Base-by-base conservation (phyloP, 2,113 vertebrate genomes). In the Stigmatopora argus region DNA sequence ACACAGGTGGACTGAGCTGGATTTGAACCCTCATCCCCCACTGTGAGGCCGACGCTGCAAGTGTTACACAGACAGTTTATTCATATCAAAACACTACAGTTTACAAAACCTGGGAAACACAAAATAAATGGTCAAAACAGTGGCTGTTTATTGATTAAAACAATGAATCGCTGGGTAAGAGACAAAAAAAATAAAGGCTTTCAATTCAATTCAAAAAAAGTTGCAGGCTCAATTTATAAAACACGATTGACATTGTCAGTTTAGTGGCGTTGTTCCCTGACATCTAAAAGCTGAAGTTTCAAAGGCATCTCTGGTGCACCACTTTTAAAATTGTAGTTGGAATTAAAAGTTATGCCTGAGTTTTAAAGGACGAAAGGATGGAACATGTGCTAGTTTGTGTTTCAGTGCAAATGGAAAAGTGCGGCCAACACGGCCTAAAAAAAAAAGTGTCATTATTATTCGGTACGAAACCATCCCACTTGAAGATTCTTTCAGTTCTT, bases 331-430 rank as follows among this genome's bases (percentile, higher is more conserved):
- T n/a, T 48, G 12, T 51, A 15, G 8, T 31, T 17, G 31, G 10
- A n/a, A 8, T 41, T n/a, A 8, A 47, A 34, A 55, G 15, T 2
- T 4, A 35, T 38, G 41, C 19, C 59, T 14, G 15, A 23, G 41
- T 45, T 62, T 31, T 11, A 34, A 63, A 63, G 21, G 18, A 23
- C 44, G 34, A 35, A 45, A 21, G 59, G n/a, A 13, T 15, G 19
- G 35, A 41, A 41, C 19, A 13, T 7, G 11, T 59, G 18, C 26
- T 6, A 21, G 1, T 48, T 77, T 61, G 70, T 52, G 47, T 62
- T 35, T 78, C 9, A 73, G 81, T 79, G 78, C 79, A 57, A 59
- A 15, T 14, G 38, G 9, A 65, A 64, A 67, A 12, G 53, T 62
- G 57, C 21, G 38, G 48, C 44, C 35, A 51, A 58, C 3, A 3